These are phyloP conservation scores for Eupeodes corollae DNA, from an alignment of 1,140 invertebrate genomes.

Conservation along the genomic window DNA sequence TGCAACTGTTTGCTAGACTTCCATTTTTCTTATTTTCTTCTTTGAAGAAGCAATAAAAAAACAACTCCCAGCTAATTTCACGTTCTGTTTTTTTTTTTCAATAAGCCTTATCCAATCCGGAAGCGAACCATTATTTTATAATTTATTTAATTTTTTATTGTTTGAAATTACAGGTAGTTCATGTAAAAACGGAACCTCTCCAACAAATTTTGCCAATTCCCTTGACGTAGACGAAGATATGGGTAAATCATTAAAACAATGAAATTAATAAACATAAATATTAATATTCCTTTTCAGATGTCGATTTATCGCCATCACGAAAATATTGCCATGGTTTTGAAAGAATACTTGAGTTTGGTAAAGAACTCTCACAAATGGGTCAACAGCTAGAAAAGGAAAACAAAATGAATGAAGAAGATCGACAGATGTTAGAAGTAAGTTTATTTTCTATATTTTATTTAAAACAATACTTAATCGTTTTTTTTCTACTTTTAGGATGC, in stretches of 20 bases:
- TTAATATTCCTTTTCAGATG: conserved; percentile 24
- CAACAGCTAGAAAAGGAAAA: conserved; percentile 70
- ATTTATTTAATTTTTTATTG: too few species aligned
- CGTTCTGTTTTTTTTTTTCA: too few species aligned
- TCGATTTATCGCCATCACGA: conserved; percentile 41
- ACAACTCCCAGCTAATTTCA: too few species aligned
- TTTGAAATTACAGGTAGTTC: conserved; percentile 17
- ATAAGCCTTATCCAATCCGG: too few species aligned
- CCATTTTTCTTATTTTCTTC: too few species aligned
- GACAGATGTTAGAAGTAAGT: conserved; percentile 81
- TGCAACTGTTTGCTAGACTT: too few species aligned
- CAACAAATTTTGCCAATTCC: conserved; percentile 16
- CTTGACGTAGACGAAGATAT: conserved; percentile 51
- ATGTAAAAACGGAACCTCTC: conserved; percentile 50
- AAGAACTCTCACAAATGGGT: conserved; percentile 84
- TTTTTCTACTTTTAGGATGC: conserved; percentile 58
- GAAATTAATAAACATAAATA: neutral
- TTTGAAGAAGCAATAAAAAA: too few species aligned
- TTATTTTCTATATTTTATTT: conserved; percentile 1
- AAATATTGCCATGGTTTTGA: conserved; percentile 72
- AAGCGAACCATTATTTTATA: neutral
- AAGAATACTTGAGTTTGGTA: conserved; percentile 86
- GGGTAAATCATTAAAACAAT: conserved; percentile 38
- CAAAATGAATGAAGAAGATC: conserved; percentile 75
- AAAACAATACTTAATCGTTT: conserved; percentile 2